phyloP scores from a whole-genome alignment of 1,140 invertebrate species.

The Drosophila trapezifrons region DNA sequence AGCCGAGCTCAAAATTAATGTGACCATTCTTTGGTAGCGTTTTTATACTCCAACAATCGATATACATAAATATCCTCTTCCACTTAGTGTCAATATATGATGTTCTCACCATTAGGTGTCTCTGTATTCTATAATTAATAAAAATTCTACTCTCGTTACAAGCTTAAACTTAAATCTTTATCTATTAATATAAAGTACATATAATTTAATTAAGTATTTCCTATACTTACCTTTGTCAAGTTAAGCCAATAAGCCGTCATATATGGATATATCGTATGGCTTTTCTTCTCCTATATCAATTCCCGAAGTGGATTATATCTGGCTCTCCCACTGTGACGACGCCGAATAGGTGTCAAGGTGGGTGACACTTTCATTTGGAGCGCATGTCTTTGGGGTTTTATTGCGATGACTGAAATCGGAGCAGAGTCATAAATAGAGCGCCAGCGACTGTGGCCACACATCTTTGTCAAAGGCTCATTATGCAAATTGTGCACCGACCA shows the following conservation, averaged over 20 bases:
- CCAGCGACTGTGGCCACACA: conserved; percentile 35
- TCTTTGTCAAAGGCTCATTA: conserved; percentile 80
- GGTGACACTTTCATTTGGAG: conserved; percentile 60
- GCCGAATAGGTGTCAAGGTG: conserved; percentile 53
- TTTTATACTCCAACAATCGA: too few species aligned
- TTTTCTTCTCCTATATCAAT: background rate
- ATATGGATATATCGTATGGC: background rate
- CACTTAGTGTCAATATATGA: too few species aligned
- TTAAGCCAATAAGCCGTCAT: too few species aligned
- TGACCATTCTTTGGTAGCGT: too few species aligned
- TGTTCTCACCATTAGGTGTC: too few species aligned
- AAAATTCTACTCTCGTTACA: too few species aligned
- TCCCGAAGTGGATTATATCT: background rate
- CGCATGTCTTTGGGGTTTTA: conserved; percentile 57
- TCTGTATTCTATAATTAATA: background rate
- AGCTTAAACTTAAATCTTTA: too few species aligned
- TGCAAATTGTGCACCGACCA: conserved; percentile 76
- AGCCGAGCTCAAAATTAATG: too few species aligned
- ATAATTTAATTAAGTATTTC: too few species aligned
- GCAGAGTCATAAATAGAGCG: conserved; percentile 49
- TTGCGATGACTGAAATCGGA: conserved; percentile 65
- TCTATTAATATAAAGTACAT: too few species aligned
- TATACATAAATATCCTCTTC: too few species aligned
- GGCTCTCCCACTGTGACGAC: background rate
- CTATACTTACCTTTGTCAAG: too few species aligned